Conservation (phyloP, 2,888 invertebrate genomes). For the Epistrophe grossulariae region DNA sequence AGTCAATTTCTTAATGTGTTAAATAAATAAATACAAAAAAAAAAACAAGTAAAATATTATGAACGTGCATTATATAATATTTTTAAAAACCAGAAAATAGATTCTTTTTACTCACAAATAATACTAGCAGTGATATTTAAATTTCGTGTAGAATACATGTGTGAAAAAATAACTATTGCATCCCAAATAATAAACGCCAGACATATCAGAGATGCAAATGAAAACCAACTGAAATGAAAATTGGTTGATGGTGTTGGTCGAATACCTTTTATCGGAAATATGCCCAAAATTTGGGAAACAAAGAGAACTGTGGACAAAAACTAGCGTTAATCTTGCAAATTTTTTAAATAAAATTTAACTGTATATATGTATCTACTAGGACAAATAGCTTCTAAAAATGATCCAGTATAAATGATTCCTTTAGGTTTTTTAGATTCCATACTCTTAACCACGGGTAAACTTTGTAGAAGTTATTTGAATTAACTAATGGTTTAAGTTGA, state of each 20-base stretch:
- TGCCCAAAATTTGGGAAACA: conserved; percentile 58
- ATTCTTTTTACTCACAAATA: conserved; percentile 37
- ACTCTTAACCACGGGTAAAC: background rate
- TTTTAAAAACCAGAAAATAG: background rate
- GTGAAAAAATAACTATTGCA: conserved; percentile 12
- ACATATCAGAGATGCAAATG: conserved; percentile 30
- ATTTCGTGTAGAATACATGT: conserved; percentile 15
- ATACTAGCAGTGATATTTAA: conserved; percentile 18
- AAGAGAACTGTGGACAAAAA: conserved; percentile 33
- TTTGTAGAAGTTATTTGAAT: background rate
- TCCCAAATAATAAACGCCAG: conserved; percentile 51
- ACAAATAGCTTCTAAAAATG: conserved; percentile 54
- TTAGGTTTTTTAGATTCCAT: conserved; percentile 25
- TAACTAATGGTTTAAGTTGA: background rate
- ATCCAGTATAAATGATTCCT: conserved; percentile 13
- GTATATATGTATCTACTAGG: conserved; percentile 43
- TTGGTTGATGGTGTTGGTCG: background rate
- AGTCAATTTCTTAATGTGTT: too few species aligned
- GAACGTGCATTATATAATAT: too few species aligned
- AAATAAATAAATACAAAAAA: too few species aligned
- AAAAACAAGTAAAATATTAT: too few species aligned
- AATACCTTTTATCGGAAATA: conserved; percentile 52
- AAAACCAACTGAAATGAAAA: conserved; percentile 55
- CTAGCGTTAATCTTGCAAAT: background rate
- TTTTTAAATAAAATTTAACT: background rate